phyloP scores from a whole-genome alignment of 2,113 vertebrate genomes.

The Corvus cornix region DNA sequence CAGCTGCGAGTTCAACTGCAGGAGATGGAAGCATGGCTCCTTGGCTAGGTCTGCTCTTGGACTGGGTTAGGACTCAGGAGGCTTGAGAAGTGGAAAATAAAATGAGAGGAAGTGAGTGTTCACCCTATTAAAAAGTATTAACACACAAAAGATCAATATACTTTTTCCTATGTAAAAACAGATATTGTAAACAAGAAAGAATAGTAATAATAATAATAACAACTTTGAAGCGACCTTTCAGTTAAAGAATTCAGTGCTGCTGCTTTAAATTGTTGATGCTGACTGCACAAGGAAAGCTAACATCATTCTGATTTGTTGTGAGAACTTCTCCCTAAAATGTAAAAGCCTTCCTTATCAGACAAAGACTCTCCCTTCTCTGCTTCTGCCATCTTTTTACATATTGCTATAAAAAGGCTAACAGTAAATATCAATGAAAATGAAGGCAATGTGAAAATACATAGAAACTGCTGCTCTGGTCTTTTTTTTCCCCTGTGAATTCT shows the following conservation, averaged over 20 bases:
- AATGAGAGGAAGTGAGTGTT: background rate
- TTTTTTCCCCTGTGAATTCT: background rate
- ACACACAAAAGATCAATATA: background rate
- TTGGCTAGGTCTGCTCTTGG: background rate
- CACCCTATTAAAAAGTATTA: background rate
- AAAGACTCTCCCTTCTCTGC: background rate
- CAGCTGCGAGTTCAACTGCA: fast-evolving
- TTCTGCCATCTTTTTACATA: constrained; percentile 28
- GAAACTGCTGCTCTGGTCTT: background rate
- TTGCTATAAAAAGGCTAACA: constrained; percentile 38
- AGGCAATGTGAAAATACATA: constrained; percentile 1
- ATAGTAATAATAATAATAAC: background rate
- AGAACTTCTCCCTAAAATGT: constrained; percentile 30
- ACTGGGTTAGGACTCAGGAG: background rate
- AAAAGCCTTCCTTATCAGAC: constrained; percentile 1
- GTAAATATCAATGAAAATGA: constrained; percentile 39
- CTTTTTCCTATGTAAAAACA: background rate
- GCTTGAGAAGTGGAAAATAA: background rate
- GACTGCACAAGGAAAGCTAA: background rate
- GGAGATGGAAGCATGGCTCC: background rate
- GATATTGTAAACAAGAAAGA: background rate
- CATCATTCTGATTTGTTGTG: background rate
- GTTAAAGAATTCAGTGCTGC: background rate
- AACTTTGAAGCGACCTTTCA: background rate
- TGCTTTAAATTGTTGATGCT: constrained; percentile 16